Base-by-base conservation (phyloP, 2,888 invertebrate genomes). In the Ptilodon capucinus region DNA sequence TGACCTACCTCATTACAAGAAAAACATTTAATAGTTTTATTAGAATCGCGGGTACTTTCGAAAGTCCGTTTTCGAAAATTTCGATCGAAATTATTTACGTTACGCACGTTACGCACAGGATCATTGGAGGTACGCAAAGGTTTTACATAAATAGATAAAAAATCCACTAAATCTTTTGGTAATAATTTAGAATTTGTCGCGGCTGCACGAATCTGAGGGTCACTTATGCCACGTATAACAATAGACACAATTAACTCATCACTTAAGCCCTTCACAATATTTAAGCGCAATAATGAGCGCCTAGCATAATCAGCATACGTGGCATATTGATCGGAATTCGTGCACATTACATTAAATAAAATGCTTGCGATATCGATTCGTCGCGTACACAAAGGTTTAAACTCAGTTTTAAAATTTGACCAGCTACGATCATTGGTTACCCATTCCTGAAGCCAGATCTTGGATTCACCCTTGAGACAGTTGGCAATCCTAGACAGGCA, bases 231-330 rank as follows among this genome's bases (percentile, higher is more conserved):
- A 1, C 61, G 50, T 8, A 64, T 40, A 5, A 64, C 40, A 3
- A 68, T 68, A 6, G 47, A 28, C 0, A 42, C 18, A 13, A 46
- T 61, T 19, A 71, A 28, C 4, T 68, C 66, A 4, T 68, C 63
- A 8, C 54, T 50, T 2, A 64, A 23, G 0, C 64, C 63, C 4
- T 44, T 44, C 0, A 68, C 57, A 4, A 66, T 49, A 18, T 51
- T 48, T 3, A 60, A 32, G 0, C 56, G 50, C 5, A 63, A 18
- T 4, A 59, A 35, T 1, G 56, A 52, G 9, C 40, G 46, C 7
- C 55, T 47, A 0, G 56, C 57, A 35, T 60, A 64, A 11, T 60
- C 60, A 0, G 61, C 64, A 17, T 58, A 64, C 6, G 57, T 54
- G 4, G 47, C 8, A 16, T 48, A 64, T 0, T 50, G 36, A 14